phyloP scores from a whole-genome alignment of 2,113 vertebrate species.

The Podiceps cristatus region DNA sequence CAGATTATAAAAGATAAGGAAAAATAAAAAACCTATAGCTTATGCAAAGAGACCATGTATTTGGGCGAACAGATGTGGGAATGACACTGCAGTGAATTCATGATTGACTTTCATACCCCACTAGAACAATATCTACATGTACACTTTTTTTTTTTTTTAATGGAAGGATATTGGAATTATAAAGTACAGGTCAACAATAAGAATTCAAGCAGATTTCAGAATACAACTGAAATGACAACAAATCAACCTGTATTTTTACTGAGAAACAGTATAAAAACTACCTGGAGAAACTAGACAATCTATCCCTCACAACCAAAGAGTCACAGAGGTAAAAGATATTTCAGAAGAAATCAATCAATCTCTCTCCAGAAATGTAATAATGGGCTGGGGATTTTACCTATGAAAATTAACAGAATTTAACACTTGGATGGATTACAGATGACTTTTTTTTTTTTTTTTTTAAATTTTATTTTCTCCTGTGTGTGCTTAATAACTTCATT shows the following conservation, averaged over 20 bases:
- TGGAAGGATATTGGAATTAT: neutral
- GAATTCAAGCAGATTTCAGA: neutral
- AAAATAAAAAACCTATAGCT: neutral
- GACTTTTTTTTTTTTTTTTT: no score
- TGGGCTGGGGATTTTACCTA: neutral
- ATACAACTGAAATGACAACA: neutral
- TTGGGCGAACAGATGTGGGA: neutral
- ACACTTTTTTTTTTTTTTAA: neutral
- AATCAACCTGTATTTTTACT: neutral
- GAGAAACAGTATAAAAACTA: neutral
- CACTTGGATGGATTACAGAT: neutral
- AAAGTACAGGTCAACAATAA: neutral
- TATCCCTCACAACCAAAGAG: neutral
- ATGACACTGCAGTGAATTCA: neutral
- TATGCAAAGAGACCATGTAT: neutral
- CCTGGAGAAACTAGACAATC: neutral
- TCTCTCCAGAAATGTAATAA: neutral
- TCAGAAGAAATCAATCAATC: neutral
- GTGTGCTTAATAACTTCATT: neutral
- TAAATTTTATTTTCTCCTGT: neutral
- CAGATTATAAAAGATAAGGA: neutral
- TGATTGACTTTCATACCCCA: neutral
- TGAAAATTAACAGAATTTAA: neutral
- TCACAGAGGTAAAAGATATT: neutral
- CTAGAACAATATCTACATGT: neutral